Conservation (phyloP, 2,888 invertebrate genomes). For the Cosmorhoe ocellata region DNA sequence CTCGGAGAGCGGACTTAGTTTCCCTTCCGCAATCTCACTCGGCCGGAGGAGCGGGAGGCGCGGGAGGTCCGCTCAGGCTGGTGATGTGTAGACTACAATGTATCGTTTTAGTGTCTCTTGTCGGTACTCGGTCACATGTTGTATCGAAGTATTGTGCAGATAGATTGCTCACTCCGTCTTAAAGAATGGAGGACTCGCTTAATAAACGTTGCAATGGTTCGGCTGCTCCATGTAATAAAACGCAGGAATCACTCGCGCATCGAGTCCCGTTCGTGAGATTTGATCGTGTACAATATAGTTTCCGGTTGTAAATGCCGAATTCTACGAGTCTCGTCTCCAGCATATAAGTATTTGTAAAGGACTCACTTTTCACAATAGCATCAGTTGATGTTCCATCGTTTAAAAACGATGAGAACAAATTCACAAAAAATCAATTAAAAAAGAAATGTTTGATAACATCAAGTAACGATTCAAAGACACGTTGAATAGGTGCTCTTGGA, state of each 20-base stretch:
- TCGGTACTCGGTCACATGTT: constrained; percentile 18
- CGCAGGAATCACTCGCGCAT: too few species aligned
- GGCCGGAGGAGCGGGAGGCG: background rate
- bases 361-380: too few species aligned
- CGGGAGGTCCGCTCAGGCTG: constrained; percentile 9
- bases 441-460: too few species aligned
- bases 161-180: constrained; percentile 16
- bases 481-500: constrained; percentile 1
- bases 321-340: too few species aligned
- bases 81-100: constrained; percentile 24
- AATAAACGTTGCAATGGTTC: background rate
- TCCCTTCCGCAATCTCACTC: background rate
- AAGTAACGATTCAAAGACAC: too few species aligned
- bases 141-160: constrained; percentile 16
- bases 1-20: background rate
- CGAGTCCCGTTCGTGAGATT: too few species aligned
- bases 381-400: too few species aligned
- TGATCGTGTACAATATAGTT: too few species aligned
- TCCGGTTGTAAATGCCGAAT: too few species aligned
- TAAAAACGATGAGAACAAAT: too few species aligned
- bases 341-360: too few species aligned
- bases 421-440: too few species aligned
- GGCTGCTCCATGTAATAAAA: background rate
- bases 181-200: background rate
- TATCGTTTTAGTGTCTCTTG: constrained; percentile 19